Percentiles rank a stretch among this genome's conserved stretches.
Conservation (phyloP, 64 coral and sea anemone species). For the Stichodactyla mertensii region DNA sequence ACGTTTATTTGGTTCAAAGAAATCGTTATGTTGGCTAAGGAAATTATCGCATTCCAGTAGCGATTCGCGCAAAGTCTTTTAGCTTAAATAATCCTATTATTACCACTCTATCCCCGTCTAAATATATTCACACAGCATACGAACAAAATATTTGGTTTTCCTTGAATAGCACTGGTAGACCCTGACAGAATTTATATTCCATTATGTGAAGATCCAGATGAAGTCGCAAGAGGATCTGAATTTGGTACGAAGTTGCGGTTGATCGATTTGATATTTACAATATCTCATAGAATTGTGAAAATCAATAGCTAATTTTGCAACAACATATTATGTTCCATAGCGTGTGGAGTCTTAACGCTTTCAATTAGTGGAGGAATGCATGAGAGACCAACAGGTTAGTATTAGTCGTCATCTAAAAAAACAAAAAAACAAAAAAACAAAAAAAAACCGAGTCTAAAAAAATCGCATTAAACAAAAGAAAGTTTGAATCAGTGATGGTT, state of each 20-base stretch:
- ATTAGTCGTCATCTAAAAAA: not conserved
- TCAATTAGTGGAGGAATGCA: conserved; percentile 45
- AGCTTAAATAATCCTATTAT: too few species aligned
- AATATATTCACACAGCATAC: too few species aligned
- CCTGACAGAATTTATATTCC: conserved; percentile 59
- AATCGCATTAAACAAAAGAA: too few species aligned
- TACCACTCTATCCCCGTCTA: too few species aligned
- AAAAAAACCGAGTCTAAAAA: too few species aligned
- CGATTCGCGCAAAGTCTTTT: too few species aligned
- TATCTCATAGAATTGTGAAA: not conserved
- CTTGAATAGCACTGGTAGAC: conserved; percentile 55
- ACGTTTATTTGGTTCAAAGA: too few species aligned
- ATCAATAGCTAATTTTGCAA: not conserved
- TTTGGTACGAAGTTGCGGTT: conserved; percentile 27
- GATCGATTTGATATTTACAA: not conserved
- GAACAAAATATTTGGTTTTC: not conserved
- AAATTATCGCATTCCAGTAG: too few species aligned
- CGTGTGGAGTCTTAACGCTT: conserved; percentile 63
- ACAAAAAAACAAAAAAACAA: too few species aligned
- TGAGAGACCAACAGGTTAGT: conserved; percentile 50
- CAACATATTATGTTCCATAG: conserved; percentile 5
- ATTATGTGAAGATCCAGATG: conserved; percentile 71
- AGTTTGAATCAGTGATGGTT: too few species aligned
- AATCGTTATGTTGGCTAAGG: too few species aligned
- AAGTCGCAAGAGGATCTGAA: conserved; percentile 40